Base-by-base conservation (phyloP, 2,797 vertebrate genomes). In the Lindbergichthys nudifrons region DNA sequence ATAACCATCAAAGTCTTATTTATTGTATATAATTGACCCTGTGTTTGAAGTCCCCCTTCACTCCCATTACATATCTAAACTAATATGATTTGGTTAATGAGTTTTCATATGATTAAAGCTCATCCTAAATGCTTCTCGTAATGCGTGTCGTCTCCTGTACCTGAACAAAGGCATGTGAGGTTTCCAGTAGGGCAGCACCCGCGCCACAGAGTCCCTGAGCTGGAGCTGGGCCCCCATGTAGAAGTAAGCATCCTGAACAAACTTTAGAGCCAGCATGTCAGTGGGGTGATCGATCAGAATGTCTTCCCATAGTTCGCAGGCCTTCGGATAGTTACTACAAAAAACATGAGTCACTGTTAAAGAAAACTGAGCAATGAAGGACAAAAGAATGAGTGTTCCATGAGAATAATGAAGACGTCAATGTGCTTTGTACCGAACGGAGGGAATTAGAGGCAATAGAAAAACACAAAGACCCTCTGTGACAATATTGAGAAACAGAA, bases 201-300 rank as follows among this genome's bases (percentile, higher is more conserved):
- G 88, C 30, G 96, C 96, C 65, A 98, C 93, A 0, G 97, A 98
- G 83, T 99, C 97, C 57, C 97, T 94, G 95, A 98, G 96, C 78
- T 90, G 94, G 4, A 39, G 73, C 21, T 96, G 95, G 48, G 93
- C 82, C 43, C 98, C 98, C 75, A 95, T 80, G 90, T 96, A 98
- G 89, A 99, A 99, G 58, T 96, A 98, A 47, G 93, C 62, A 21
- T 98, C 97, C 0, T 99, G 97, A 67, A 96, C 89, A 64, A 99
- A 97, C 82, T 95, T 99, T 52, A 99, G 91, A 13, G 98, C 98
- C 80, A 99, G 69, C 87, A 98, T 53, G 74, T 99, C 98, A 0
- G 96, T 97, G 0, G 97, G 98, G 77, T 99, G 93, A 58, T 93
- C 95, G 19, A 92, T 81, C 30, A 99, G 93, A 77, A 99, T 97